Percentiles rank a stretch among this genome's conserved stretches.
These are phyloP conservation scores for Rhea pennata DNA, from an alignment of 2,113 vertebrate species.

Conservation along the genomic window DNA sequence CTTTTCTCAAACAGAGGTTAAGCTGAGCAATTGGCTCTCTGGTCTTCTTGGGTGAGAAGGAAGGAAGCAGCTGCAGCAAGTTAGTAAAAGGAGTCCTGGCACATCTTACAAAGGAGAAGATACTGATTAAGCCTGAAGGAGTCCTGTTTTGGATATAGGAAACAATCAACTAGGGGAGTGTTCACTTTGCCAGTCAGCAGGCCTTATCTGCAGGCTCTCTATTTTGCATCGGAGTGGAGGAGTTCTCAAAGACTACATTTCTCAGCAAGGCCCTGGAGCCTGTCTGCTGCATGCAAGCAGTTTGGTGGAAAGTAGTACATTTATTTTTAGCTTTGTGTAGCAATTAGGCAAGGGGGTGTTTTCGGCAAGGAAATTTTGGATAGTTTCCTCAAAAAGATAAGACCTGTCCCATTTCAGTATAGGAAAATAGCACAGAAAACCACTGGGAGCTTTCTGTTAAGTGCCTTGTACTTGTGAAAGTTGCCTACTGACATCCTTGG, in stretches of 20 bases:
- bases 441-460: not conserved
- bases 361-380: conserved; percentile 9
- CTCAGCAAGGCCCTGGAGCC: not conserved
- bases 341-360: not conserved
- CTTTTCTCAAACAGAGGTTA: not conserved
- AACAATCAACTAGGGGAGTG: not conserved
- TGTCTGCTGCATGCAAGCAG: not conserved
- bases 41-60: not conserved
- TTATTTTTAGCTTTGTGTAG: conserved; percentile 18
- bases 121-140: not conserved
- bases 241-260: not conserved
- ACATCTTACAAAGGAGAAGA: rapidly evolving
- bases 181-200: not conserved
- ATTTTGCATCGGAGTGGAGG: not conserved
- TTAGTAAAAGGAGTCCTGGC: not conserved
- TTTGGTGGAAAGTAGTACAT: not conserved
- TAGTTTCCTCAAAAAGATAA: conserved; percentile 33
- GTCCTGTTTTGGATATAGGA: not conserved
- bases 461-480: not conserved
- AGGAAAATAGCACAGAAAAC: not conserved
- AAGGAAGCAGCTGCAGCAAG: not conserved
- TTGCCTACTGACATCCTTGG: conserved; percentile 8
- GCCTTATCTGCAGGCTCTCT: not conserved
- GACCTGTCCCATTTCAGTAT: not conserved
- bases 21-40: not conserved